Evolutionary conservation across 2,113 vertebrate species (phyloP).

Genomic region (Tachuris rubrigastra): DNA sequence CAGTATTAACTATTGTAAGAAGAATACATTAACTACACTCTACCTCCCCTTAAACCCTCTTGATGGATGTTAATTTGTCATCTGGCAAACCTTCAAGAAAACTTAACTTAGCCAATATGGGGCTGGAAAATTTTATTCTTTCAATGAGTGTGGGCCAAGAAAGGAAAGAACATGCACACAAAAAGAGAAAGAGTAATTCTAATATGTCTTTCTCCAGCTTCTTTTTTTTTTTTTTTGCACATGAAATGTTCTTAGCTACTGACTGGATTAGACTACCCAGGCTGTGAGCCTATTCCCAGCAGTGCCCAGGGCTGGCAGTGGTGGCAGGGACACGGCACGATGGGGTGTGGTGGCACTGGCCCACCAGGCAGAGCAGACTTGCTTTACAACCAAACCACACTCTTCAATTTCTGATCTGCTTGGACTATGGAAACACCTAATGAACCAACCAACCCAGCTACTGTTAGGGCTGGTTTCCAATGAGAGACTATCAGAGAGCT

Average conservation of each 20-base stretch:
- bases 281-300: background rate
- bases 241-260: background rate
- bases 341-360: background rate
- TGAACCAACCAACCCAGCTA: background rate
- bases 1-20: slow-evolving; percentile 21
- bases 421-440: background rate
- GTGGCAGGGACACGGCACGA: rapidly evolving
- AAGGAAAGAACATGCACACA: background rate
- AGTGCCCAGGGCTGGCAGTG: rapidly evolving
- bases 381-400: background rate
- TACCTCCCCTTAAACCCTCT: background rate
- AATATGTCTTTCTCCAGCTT: background rate
- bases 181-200: background rate
- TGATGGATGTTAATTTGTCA: slow-evolving; percentile 13
- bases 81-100: slow-evolving; percentile 21
- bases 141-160: background rate
- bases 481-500: background rate
- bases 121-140: slow-evolving; percentile 31
- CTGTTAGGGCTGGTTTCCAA: background rate
- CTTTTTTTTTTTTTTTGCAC: background rate
- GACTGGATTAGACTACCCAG: background rate
- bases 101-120: background rate
- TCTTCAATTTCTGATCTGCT: background rate
- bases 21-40: background rate
- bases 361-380: background rate